Percentiles rank a stretch among this genome's conserved stretches.
phyloP scores from a whole-genome alignment of 1,140 invertebrate genomes.

The Luehdorfia chinensis region DNA sequence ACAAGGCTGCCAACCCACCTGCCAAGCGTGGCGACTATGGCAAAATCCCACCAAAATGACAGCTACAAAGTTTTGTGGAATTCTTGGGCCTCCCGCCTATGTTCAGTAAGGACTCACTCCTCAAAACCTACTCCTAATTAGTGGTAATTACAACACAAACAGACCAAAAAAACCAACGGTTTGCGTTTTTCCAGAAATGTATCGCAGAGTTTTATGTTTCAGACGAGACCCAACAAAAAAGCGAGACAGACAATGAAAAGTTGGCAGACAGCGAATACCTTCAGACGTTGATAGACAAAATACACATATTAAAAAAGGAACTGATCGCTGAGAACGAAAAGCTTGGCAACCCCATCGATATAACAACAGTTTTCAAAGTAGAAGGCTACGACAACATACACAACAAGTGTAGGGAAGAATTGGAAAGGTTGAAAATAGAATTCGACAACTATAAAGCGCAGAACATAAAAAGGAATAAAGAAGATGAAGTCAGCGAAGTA shows the following conservation, averaged over 20 bases:
- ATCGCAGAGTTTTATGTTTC: constrained; percentile 27
- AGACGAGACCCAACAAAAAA: constrained; percentile 49
- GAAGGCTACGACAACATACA: constrained; percentile 61
- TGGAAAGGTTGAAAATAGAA: constrained; percentile 59
- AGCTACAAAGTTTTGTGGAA: too few relatives aligned
- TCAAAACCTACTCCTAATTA: too few relatives aligned
- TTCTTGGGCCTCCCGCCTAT: too few relatives aligned
- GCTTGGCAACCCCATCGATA: constrained; percentile 75
- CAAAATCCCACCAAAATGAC: too few relatives aligned
- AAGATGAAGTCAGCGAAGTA: constrained; percentile 62
- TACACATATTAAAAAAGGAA: constrained; percentile 78
- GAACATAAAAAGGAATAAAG: constrained; percentile 32
- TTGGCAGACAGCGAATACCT: constrained; percentile 67
- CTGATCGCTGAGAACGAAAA: constrained; percentile 76
- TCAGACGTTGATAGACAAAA: constrained; percentile 76
- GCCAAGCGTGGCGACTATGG: too few relatives aligned
- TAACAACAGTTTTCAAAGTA: constrained; percentile 72
- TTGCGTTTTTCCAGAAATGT: too few relatives aligned
- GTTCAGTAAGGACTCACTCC: too few relatives aligned
- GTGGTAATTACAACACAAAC: too few relatives aligned
- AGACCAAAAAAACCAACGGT: too few relatives aligned
- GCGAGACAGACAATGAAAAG: constrained; percentile 68
- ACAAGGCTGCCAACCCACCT: too few relatives aligned
- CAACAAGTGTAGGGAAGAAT: constrained; percentile 61
- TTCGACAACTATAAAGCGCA: constrained; percentile 53